These are phyloP conservation scores for Elmis aenea DNA, from an alignment of 2,888 invertebrate species.

Conservation along the genomic window DNA sequence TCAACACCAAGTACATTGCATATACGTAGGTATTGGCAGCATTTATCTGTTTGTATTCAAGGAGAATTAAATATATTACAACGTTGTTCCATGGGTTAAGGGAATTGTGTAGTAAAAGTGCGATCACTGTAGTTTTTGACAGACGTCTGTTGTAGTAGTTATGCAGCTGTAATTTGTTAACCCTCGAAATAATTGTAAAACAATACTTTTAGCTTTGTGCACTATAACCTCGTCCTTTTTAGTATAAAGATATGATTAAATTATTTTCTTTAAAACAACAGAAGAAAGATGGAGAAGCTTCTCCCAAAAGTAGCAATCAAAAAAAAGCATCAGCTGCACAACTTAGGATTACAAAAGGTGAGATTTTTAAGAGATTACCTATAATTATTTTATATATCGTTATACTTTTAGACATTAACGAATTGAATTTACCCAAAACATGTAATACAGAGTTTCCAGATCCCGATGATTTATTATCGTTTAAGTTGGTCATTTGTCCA, in stretches of 20 bases:
- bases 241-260: constrained; percentile 76
- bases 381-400: constrained; percentile 5
- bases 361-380: constrained; percentile 2
- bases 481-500: constrained; percentile 93
- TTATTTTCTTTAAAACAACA: constrained; percentile 97
- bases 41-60: too few species aligned
- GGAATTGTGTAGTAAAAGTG: too few species aligned
- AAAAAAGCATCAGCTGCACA: constrained; percentile 97
- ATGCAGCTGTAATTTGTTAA: not conserved
- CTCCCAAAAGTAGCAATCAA: constrained; percentile 67
- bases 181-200: too few species aligned
- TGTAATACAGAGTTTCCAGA: constrained; percentile 95
- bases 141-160: too few species aligned
- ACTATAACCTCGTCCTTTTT: too few species aligned
- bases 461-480: constrained; percentile 91
- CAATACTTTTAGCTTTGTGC: too few species aligned
- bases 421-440: constrained; percentile 94
- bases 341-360: constrained; percentile 96
- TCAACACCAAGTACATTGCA: too few species aligned
- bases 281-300: constrained; percentile 93
- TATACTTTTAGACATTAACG: constrained; percentile 82
- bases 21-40: too few species aligned
- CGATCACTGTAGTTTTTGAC: too few species aligned
- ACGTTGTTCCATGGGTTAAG: too few species aligned
- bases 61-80: too few species aligned